Base-by-base conservation (phyloP, 2,113 vertebrate genomes). In the Onychostoma macrolepis region DNA sequence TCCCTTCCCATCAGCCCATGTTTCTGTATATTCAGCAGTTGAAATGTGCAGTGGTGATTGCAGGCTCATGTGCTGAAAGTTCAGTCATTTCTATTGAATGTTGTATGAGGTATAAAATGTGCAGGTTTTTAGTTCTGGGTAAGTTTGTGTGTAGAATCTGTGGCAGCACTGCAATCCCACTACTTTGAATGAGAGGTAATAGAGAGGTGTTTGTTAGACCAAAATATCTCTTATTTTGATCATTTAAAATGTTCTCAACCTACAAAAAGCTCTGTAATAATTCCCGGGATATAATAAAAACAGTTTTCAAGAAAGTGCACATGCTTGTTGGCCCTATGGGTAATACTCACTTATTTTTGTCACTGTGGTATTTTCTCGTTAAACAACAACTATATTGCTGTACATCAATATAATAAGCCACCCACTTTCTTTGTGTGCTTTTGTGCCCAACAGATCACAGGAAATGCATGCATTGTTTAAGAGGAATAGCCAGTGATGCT, bases 401-500 rank as follows among this genome's bases (percentile, higher is more conserved):
- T 28, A 88, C 74, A 86, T 72, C 19, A 58, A 71, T 28, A 63
- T 21, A 48, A 38, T 15, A 58, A 84, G 50, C 21, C 50, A 67
- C 43, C 21, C 65, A 83, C 72, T 83, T 76, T 61, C 56, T 48
- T 28, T 76, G 79, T 83, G 76, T 83, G 71, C 53, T 50, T 50
- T 41, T 28, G 50, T 13, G 13, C 26, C 33, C 65, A 81, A 78
- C 15, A 86, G 89, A 89, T 86, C 2, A 24, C 78, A 90, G 76
- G 85, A 88, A 69, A 88, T 2, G 61, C 92, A 94, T 94, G 92
- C 93, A 90, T 89, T 87, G 63, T 89, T 80, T 71, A 79, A 48
- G 84, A 82, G 85, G 84, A 90, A 87, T 84, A 86, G 88, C 84
- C 76, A 89, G 88, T 83, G 83, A 90, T 38, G 88, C 83, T 84